Conservation (phyloP, 1,140 invertebrate species). For the Leptopilina boulardi region DNA sequence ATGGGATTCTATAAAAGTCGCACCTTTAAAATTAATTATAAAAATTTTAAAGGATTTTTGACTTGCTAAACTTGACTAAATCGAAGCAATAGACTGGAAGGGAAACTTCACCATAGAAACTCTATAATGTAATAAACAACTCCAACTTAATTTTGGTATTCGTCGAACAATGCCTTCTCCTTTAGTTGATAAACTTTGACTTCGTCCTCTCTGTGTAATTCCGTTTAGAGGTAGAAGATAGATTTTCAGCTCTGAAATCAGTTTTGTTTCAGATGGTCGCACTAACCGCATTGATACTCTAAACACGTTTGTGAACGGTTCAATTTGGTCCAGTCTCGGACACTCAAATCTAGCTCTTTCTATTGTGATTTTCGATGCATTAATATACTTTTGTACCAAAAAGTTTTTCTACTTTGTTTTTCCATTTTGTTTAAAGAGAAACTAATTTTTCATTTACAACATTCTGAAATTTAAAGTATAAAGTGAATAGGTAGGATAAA, state of each 20-base stretch:
- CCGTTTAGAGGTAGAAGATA: neutral
- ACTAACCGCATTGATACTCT: slow-evolving; percentile 43
- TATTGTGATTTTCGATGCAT: neutral
- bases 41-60: too few relatives aligned
- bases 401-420: too few relatives aligned
- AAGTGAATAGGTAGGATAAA: too few relatives aligned
- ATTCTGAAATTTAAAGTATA: too few relatives aligned
- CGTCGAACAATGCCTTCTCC: neutral
- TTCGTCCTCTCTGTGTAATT: slow-evolving; percentile 4
- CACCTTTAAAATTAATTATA: too few relatives aligned
- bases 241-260: neutral
- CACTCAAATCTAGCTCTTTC: neutral
- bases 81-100: too few relatives aligned
- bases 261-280: slow-evolving; percentile 36
- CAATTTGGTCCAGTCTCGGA: slow-evolving; percentile 44
- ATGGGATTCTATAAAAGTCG: too few relatives aligned
- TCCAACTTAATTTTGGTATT: slow-evolving; percentile 18
- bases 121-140: slow-evolving; percentile 15
- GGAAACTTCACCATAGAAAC: slow-evolving; percentile 3
- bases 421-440: too few relatives aligned
- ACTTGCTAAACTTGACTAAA: too few relatives aligned
- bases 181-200: slow-evolving; percentile 8
- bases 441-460: too few relatives aligned
- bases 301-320: slow-evolving; percentile 43
- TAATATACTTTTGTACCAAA: neutral